Conservation (phyloP, 2,888 invertebrate species). For the Epistrophe grossulariae region DNA sequence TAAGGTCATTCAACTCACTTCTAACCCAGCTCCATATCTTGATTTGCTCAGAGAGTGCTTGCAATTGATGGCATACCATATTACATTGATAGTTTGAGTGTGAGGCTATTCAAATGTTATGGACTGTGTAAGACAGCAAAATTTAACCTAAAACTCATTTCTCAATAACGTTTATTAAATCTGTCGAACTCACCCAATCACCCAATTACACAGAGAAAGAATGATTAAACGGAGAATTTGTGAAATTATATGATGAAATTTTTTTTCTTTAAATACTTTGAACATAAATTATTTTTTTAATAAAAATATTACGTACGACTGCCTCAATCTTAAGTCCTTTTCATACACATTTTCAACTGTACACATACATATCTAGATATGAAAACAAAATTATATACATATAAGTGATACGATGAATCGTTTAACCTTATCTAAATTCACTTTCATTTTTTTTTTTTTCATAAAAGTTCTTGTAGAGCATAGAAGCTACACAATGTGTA, state of each 20-base stretch:
- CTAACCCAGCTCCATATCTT: no score
- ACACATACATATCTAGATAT: background rate
- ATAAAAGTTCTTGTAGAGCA: background rate
- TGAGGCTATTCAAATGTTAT: no score
- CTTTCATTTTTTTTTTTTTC: no score
- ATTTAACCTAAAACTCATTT: no score
- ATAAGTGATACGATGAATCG: background rate
- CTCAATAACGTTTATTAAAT: no score
- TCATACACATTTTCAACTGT: background rate
- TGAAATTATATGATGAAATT: background rate
- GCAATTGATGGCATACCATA: no score
- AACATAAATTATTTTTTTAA: background rate
- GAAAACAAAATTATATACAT: conserved; percentile 3
- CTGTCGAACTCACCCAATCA: no score
- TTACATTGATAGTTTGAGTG: no score
- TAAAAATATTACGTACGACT: background rate
- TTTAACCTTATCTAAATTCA: background rate
- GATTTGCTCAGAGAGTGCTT: no score
- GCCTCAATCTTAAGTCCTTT: background rate
- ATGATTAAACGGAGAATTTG: background rate
- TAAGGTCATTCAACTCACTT: no score
- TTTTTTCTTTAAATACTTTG: background rate
- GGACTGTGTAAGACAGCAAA: no score
- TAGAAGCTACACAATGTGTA: background rate
- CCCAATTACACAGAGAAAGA: background rate